These are phyloP conservation scores for Pangasius larnaudii DNA, from an alignment of 2,797 vertebrate species.

Conservation along the genomic window DNA sequence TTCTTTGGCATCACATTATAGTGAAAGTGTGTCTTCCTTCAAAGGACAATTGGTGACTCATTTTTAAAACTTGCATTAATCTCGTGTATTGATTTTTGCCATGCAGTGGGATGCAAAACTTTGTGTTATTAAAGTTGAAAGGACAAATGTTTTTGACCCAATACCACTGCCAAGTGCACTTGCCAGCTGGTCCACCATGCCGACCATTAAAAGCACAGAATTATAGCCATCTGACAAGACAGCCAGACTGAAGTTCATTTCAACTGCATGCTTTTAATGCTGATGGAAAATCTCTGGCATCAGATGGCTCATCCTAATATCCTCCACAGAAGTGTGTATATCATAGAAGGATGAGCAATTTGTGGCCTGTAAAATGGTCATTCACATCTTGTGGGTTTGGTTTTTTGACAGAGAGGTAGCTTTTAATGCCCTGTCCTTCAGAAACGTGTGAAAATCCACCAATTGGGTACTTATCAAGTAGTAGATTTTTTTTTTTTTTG, in stretches of 20 bases:
- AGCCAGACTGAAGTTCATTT: constrained; percentile 34
- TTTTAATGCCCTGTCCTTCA: background rate
- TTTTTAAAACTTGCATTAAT: background rate
- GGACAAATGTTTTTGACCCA: constrained; percentile 16
- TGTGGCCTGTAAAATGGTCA: background rate
- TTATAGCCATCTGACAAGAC: constrained; percentile 19
- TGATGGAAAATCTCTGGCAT: constrained; percentile 38
- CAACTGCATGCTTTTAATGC: constrained; percentile 24
- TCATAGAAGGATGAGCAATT: background rate
- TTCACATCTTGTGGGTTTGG: no score
- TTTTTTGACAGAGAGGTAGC: background rate
- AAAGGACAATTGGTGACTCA: background rate
- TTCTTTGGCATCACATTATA: background rate
- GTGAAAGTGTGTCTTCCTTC: background rate
- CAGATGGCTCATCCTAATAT: background rate
- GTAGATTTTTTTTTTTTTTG: background rate
- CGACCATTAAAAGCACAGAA: constrained; percentile 49
- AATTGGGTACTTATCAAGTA: background rate
- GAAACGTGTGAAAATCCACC: background rate
- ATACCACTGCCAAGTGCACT: constrained; percentile 44
- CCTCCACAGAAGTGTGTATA: background rate
- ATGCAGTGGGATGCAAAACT: constrained; percentile 10
- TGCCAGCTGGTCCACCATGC: constrained; percentile 27
- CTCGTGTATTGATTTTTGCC: constrained; percentile 16
- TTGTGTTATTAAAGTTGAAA: constrained; percentile 26